Evolutionary conservation across 1,140 invertebrate species (phyloP), one percentile per base, ranked within the genome.

Genomic region (Drosophila grimshawi): DNA sequence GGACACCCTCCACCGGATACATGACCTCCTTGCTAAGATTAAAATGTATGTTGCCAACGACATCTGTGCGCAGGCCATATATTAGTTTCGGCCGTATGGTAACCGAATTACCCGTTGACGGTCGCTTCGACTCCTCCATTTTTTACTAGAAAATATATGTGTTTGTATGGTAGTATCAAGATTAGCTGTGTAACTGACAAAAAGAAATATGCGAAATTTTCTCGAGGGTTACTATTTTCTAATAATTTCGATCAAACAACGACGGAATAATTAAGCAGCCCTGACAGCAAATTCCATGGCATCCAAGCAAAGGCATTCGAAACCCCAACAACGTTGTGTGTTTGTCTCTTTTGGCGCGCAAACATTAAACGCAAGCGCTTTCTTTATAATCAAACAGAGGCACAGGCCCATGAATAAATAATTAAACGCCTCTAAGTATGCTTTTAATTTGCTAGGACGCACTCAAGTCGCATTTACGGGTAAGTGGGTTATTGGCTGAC

Each of bases 1-100:
- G 71, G 5, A 94, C 94, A 64, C 94, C 93, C 48, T 95, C 95
- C 39, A 94, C 94, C 0, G 95, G 94, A 91, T 95, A 96, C 11
- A 95, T 86, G 55, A 95, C 90, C 75, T 95, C 95, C 51, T 94
- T 92, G 73, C 95, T 94, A 5, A 93, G 93, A 39, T 95, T 91
- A 64, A 94, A 95, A 69, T 95, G 93, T 1, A 93, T 94, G 77
- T 95, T 96, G 32, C 94, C 93, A 49, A 90, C 78, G 7, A 95
- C 92, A 66, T 94, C 93, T 0, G 94, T 94, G 56, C 94, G 93
- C 29, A 96, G 72, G 1, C 95, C 95, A 46, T 94, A 94, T 49
- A 95, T 92, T 11, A 94, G 89, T 37, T 92, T 93, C 2, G 94
- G 94, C 71, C 94, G 93, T 37, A 94, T 89, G n/a, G 64, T 61